Evolutionary conservation across 30 jellyfish, hydroid and myxozoan species (phyloP), one percentile per base, ranked within the genome.

Genomic region (Pelagia noctiluca): DNA sequence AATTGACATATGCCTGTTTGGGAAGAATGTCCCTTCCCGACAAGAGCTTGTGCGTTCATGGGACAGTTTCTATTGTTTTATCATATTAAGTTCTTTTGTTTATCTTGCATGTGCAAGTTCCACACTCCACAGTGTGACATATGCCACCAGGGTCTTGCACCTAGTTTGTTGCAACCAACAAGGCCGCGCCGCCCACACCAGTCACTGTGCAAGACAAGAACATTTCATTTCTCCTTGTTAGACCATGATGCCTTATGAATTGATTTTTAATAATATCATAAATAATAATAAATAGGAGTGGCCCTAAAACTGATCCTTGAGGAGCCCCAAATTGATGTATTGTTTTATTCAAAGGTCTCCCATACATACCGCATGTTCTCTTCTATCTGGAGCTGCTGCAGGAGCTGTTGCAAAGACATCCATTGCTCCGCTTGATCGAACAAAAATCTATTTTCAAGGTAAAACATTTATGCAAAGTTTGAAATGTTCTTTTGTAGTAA

Each of bases 391-490:
- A 31, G 97, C 97, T 5, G 68, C 80, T 33, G 98, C 98, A n/a
- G 98, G 97, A 0, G 98, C 98, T 21, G 90, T 82, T 38, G 98
- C 98, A 33, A 93, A 93, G 63, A 86, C 98, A 23, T 74, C 77
- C 5, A 88, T 93, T 52, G 98, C 98, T 18, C 98, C 98, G 29
- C 64, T 93, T 34, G 98, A 93, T 63, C 63, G 98, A 25, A 88
- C 98, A 32, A 93, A 93, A 66, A 93, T 93, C 12, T 80, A 82
- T 60, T 86, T 93, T 65, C 98, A 93, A 82, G 96, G 96, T 86
- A 35, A 7, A 63, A 10, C 35, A 0, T 18, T 35, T 72, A n/a
- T 25, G 68, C 29, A 1, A 35, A 29, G 32, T 19, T 35, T 68
- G 10, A 19, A 29, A 21, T 18, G 68, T 68, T 16, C 8, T 7